A percentile compares a stretch with the other conserved stretches of the same genome.
Evolutionary conservation across 2,888 invertebrate genomes (phyloP).

Genomic region (Eupsilia transversa): DNA sequence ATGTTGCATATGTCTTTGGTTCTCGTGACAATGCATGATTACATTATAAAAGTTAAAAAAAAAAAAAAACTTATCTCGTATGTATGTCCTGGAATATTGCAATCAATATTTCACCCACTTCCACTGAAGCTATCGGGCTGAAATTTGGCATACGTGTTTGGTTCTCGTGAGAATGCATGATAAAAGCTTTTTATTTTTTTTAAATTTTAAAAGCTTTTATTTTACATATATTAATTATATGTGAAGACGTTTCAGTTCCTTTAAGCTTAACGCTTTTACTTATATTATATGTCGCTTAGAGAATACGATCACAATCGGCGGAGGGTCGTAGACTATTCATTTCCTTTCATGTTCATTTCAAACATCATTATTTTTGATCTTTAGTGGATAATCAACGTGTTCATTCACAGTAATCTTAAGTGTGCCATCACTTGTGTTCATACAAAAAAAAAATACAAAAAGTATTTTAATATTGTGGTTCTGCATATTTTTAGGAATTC

Average conservation of each 20-base stretch:
- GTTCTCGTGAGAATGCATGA: too few relatives aligned
- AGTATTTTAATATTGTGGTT: not conserved
- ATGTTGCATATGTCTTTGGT: too few relatives aligned
- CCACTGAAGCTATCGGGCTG: too few relatives aligned
- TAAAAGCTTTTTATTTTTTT: too few relatives aligned
- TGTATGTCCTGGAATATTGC: too few relatives aligned
- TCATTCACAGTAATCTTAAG: not conserved
- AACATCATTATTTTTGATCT: not conserved
- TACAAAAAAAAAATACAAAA: not conserved
- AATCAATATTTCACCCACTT: too few relatives aligned
- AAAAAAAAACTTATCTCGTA: too few relatives aligned
- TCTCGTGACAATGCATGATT: too few relatives aligned
- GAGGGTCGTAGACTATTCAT: not conserved
- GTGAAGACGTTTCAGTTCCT: not conserved
- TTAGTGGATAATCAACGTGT: not conserved
- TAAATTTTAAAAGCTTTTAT: too few relatives aligned
- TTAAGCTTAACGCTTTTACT: not conserved
- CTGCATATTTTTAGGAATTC: conserved; percentile 48
- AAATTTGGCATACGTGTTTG: too few relatives aligned
- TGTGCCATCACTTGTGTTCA: not conserved
- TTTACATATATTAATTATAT: too few relatives aligned
- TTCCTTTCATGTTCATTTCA: not conserved
- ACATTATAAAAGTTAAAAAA: too few relatives aligned
- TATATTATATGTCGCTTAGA: not conserved
- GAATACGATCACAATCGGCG: not conserved